A percentile compares a stretch with the other conserved stretches of the same genome.
These are phyloP conservation scores for Phoebastria nigripes DNA, from an alignment of 2,797 vertebrate genomes.

Conservation along the genomic window DNA sequence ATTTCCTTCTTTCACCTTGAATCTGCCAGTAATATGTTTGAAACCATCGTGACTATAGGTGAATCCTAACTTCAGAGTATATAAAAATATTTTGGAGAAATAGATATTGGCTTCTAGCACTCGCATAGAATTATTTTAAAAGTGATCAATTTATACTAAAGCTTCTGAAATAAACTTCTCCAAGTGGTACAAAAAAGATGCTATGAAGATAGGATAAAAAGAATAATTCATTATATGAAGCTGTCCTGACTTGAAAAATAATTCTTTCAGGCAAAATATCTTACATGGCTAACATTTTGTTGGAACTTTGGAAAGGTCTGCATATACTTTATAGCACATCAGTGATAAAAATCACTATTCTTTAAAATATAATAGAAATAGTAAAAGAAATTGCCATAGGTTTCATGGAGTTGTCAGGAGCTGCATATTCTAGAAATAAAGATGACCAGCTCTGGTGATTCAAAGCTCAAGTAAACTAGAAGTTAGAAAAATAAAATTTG, in stretches of 20 bases:
- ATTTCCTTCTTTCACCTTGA: background rate
- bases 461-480: background rate
- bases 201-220: background rate
- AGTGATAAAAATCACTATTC: background rate
- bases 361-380: background rate
- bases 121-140: background rate
- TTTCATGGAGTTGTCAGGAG: background rate
- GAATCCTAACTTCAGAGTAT: background rate
- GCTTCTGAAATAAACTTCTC: background rate
- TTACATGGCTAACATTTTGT: background rate
- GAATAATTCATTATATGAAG: background rate
- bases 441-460: background rate
- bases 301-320: background rate
- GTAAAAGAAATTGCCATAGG: background rate
- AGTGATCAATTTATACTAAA: background rate
- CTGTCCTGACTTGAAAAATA: background rate
- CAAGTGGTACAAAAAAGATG: background rate
- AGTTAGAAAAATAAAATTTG: background rate
- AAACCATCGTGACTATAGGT: background rate
- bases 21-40: background rate
- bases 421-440: background rate
- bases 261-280: background rate
- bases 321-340: background rate
- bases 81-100: background rate
- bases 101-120: background rate